Conservation (phyloP, 2,797 vertebrate species). For the Sebastes vulpes region DNA sequence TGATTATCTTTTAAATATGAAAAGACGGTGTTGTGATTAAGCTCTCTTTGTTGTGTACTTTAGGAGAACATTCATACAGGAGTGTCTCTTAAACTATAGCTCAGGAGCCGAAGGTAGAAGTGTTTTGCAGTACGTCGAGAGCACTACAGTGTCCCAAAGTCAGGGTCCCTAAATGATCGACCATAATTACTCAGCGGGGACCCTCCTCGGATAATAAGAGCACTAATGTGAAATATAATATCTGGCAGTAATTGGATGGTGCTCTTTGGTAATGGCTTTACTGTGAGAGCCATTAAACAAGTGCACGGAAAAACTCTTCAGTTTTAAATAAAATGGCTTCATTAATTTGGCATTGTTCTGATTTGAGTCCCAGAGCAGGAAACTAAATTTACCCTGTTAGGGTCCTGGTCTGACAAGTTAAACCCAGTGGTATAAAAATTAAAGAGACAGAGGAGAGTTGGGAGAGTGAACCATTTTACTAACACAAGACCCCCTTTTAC, state of each 20-base stretch:
- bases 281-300: conserved; percentile 1
- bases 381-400: neutral
- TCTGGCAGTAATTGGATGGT: conserved; percentile 10
- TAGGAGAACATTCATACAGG: neutral
- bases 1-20: neutral
- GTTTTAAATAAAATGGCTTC: conserved; percentile 16
- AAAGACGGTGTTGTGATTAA: neutral
- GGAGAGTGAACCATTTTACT: neutral
- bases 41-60: neutral
- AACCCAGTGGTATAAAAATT: neutral
- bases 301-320: neutral
- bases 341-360: conserved; percentile 1
- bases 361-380: neutral
- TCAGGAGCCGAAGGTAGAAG: neutral
- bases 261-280: conserved; percentile 4
- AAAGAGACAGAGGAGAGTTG: neutral
- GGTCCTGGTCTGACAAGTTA: neutral
- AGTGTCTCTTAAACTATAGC: conserved; percentile 1
- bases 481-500: neutral
- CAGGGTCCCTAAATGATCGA: neutral
- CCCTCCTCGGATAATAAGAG: neutral
- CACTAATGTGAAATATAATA: conserved; percentile 6
- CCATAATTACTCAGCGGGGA: neutral
- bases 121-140: neutral
- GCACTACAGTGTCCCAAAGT: neutral